A percentile compares a stretch with the other conserved stretches of the same genome.
These are phyloP conservation scores for Heliconius nattereri DNA, from an alignment of 1,140 invertebrate genomes.

Conservation along the genomic window DNA sequence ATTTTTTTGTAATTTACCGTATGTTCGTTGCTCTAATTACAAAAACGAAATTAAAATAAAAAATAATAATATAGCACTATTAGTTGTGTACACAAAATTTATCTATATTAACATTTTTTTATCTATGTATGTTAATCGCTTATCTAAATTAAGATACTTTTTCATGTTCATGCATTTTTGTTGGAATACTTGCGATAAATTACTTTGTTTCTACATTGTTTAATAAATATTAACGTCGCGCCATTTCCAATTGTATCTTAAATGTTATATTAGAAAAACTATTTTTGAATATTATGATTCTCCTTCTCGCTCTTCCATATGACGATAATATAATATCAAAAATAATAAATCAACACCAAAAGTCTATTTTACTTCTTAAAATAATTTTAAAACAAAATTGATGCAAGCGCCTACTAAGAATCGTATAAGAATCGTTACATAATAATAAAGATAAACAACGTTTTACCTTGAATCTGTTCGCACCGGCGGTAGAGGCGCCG, in stretches of 20 bases:
- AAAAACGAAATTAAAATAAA: background rate
- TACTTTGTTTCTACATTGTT: background rate
- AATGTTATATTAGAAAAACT: too few relatives aligned
- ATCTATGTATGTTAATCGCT: background rate
- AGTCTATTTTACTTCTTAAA: too few relatives aligned
- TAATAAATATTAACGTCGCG: background rate
- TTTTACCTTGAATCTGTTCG: conserved; percentile 68
- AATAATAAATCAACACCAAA: too few relatives aligned
- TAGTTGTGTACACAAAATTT: background rate
- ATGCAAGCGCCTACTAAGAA: background rate
- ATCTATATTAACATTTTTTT: background rate
- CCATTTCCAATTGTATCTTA: background rate
- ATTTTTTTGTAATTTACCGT: background rate
- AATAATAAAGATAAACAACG: conserved; percentile 12
- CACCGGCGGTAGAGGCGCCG: conserved; percentile 50
- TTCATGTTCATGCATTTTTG: background rate
- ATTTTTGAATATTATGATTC: too few relatives aligned
- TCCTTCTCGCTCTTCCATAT: too few relatives aligned
- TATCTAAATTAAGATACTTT: background rate
- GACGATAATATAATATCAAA: too few relatives aligned
- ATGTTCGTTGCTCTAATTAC: background rate
- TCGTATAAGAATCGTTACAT: background rate
- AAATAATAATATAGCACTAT: background rate
- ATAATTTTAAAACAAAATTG: too few relatives aligned
- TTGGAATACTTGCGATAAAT: background rate